Conservation (phyloP, 2,888 invertebrate species). For the Amblyteles armatorius region DNA sequence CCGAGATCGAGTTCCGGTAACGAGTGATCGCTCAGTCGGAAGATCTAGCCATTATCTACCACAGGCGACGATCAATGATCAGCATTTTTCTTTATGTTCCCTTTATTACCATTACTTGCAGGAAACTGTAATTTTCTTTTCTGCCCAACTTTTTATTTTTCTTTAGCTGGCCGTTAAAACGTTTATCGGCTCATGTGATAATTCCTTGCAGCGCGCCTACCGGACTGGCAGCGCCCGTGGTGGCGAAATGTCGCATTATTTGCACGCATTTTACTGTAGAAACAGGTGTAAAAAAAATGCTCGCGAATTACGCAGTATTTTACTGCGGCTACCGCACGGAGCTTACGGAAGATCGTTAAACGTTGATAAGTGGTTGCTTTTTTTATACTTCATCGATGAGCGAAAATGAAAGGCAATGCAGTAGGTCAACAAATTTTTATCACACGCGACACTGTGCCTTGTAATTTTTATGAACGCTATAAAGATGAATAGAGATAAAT, state of each 20-base stretch:
- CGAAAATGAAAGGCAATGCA: neutral
- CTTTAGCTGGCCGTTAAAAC: too few relatives aligned
- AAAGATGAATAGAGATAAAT: neutral
- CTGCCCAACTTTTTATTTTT: neutral
- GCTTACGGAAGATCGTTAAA: neutral
- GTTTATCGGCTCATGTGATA: neutral
- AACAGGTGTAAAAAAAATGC: neutral
- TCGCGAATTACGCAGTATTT: neutral
- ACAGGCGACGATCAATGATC: neutral
- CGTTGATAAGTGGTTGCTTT: neutral
- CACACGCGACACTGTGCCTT: neutral
- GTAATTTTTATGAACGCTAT: neutral
- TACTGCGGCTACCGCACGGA: neutral
- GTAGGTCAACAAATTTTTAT: neutral
- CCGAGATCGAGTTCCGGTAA: neutral
- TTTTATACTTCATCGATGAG: neutral
- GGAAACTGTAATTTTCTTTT: neutral
- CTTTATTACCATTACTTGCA: neutral
- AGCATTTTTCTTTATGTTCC: neutral
- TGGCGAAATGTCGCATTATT: slow-evolving; percentile 4
- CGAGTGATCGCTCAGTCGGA: neutral
- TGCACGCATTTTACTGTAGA: neutral
- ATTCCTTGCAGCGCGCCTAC: neutral
- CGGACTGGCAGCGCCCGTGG: neutral
- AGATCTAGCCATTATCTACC: neutral